A percentile compares a stretch with the other conserved stretches of the same genome.
Evolutionary conservation across 1,140 invertebrate species (phyloP).

Genomic region (Olivierus martensii): DNA sequence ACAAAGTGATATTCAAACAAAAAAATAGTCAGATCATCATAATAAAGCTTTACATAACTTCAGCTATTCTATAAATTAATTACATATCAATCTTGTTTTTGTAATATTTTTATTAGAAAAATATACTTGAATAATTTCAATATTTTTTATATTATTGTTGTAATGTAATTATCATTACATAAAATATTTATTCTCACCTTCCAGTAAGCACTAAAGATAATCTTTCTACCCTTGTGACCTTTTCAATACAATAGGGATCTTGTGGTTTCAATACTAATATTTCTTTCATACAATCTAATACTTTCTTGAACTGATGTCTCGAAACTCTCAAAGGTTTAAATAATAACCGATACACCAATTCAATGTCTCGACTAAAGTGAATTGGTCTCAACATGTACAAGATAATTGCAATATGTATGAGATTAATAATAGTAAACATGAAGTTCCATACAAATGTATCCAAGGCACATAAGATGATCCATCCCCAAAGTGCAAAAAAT

Average conservation of each 20-base stretch:
- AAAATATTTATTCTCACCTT: conserved; percentile 47
- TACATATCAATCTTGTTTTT: too few species aligned
- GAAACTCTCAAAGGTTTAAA: conserved; percentile 69
- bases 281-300: conserved; percentile 64
- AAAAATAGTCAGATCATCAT: too few species aligned
- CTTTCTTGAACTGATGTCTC: conserved; percentile 61
- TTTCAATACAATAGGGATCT: conserved; percentile 76
- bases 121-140: too few species aligned
- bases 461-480: conserved; percentile 64
- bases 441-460: conserved; percentile 76
- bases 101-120: too few species aligned
- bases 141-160: too few species aligned
- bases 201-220: conserved; percentile 70
- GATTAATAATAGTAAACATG: conserved; percentile 65
- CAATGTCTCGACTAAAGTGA: conserved; percentile 67
- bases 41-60: too few species aligned
- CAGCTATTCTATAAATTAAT: too few species aligned
- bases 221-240: conserved; percentile 72
- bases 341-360: conserved; percentile 65
- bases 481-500: conserved; percentile 64
- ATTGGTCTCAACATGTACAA: conserved; percentile 67
- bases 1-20: too few species aligned
- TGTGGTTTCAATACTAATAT: conserved; percentile 62
- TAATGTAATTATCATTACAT: too few species aligned
- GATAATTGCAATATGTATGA: conserved; percentile 61